These are phyloP conservation scores for Temnothorax curvispinosus DNA, from an alignment of 1,140 invertebrate species.

Conservation along the genomic window DNA sequence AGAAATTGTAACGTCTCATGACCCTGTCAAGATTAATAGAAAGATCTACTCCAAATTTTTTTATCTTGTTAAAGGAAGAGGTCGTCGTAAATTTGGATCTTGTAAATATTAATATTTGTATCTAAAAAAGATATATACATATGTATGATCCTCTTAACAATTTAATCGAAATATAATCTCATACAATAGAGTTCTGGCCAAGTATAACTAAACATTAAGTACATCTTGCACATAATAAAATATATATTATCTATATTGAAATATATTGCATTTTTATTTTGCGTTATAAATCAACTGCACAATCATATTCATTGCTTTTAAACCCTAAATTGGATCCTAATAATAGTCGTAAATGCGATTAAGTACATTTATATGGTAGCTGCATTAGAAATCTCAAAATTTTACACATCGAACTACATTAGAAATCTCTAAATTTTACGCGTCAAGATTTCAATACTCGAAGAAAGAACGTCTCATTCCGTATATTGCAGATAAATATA, in stretches of 20 bases:
- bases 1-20: no score
- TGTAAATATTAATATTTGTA: slow-evolving; percentile 8
- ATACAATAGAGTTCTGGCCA: not conserved
- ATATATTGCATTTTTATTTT: slow-evolving; percentile 13
- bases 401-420: not conserved
- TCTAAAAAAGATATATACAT: not conserved
- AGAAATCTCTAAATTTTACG: not conserved
- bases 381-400: not conserved
- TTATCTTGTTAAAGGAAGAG: not conserved
- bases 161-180: slow-evolving; percentile 47
- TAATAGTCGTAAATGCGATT: not conserved
- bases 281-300: slow-evolving; percentile 20
- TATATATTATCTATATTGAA: slow-evolving; percentile 11
- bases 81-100: not conserved
- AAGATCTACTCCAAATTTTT: not conserved
- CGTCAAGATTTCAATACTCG: not conserved
- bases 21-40: no score
- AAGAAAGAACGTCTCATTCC: not conserved
- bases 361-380: slow-evolving; percentile 41
- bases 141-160: slow-evolving; percentile 12
- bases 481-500: not conserved
- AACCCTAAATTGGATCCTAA: not conserved
- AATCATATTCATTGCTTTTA: slow-evolving; percentile 31
- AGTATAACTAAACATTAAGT: slow-evolving; percentile 41
- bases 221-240: slow-evolving; percentile 45